Evolutionary conservation across 23 tunicate species (phyloP).

Genomic region (Clavelina lepadiformis): DNA sequence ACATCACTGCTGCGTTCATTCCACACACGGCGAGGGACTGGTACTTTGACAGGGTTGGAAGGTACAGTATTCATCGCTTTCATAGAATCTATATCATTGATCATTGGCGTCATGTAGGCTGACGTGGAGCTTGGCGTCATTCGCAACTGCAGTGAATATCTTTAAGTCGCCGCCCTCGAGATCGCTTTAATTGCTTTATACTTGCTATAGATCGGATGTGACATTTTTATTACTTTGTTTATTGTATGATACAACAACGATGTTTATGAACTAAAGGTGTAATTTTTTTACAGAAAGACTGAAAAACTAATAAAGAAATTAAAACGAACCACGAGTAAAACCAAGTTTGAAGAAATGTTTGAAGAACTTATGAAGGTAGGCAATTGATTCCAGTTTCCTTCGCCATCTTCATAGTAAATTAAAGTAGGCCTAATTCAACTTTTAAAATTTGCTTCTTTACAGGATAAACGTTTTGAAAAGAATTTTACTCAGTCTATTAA

Average conservation of each 20-base stretch:
- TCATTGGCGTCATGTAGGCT: neutral
- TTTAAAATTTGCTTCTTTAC: neutral
- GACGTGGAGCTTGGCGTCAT: neutral
- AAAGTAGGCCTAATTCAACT: no score
- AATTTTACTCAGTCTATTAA: no score
- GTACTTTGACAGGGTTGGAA: slow-evolving; percentile 27
- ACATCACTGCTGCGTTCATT: slow-evolving; percentile 19
- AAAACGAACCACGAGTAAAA: neutral
- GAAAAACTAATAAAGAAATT: slow-evolving; percentile 16
- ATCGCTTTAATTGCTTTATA: no score
- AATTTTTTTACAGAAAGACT: slow-evolving; percentile 6
- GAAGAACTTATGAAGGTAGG: slow-evolving; percentile 22
- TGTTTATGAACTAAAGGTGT: slow-evolving; percentile 5
- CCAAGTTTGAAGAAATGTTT: slow-evolving; percentile 16
- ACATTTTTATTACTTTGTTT: no score
- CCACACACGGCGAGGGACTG: slow-evolving; percentile 48
- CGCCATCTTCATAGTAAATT: no score
- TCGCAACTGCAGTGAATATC: no score
- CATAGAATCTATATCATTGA: neutral
- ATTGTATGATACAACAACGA: no score
- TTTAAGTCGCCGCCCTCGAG: no score
- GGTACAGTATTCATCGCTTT: slow-evolving; percentile 13
- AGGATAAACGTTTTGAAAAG: no score
- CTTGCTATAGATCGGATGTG: no score
- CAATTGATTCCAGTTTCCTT: no score